Conservation (phyloP, 2,797 vertebrate genomes). For the Choloepus didactylus region DNA sequence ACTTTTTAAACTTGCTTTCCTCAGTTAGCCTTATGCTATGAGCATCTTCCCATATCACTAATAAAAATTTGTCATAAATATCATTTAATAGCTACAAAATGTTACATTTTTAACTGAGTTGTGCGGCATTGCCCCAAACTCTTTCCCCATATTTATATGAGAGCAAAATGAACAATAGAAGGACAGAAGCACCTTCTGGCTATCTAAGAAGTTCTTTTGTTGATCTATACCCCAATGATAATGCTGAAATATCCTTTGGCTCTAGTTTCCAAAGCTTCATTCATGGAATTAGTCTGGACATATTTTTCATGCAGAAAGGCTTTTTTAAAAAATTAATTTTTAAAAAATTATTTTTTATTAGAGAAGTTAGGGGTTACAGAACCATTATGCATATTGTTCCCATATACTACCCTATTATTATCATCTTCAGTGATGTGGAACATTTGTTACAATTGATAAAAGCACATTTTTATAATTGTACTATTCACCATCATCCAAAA, state of each 20-base stretch:
- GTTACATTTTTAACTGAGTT: neutral
- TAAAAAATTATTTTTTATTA: too few species aligned
- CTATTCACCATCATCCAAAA: too few species aligned
- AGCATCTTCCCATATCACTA: neutral
- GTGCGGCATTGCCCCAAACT: neutral
- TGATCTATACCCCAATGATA: neutral
- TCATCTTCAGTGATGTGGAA: too few species aligned
- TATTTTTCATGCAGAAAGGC: conserved; percentile 13
- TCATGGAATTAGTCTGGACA: neutral
- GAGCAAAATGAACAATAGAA: neutral
- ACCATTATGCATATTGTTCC: too few species aligned
- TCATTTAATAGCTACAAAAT: neutral
- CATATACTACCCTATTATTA: too few species aligned
- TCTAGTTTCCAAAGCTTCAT: neutral
- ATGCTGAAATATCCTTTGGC: neutral
- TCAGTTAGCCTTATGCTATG: neutral
- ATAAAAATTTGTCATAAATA: neutral
- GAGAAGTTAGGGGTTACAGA: too few species aligned
- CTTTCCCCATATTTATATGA: neutral
- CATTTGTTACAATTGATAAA: too few species aligned
- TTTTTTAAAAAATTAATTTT: neutral
- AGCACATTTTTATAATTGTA: too few species aligned
- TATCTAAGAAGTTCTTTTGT: neutral
- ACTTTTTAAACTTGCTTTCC: neutral
- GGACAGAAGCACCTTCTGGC: neutral